phyloP scores from a whole-genome alignment of 2,113 vertebrate species.

The Struthio camelus region DNA sequence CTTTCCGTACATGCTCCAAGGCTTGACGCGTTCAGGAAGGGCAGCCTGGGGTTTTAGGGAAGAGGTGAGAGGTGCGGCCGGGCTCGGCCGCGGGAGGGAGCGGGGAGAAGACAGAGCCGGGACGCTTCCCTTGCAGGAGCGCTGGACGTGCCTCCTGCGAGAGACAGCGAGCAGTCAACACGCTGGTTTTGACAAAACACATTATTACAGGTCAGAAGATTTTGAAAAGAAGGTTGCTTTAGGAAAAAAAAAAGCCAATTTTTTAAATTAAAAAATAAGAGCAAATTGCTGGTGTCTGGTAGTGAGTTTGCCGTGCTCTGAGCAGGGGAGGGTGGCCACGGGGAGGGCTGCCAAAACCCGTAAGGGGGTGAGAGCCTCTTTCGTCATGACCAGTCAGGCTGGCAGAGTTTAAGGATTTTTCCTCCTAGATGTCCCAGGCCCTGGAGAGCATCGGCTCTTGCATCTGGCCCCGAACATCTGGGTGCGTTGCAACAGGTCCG shows the following conservation, averaged over 20 bases:
- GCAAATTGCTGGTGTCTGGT: not conserved
- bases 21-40: not conserved
- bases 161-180: not conserved
- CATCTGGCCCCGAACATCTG: not conserved
- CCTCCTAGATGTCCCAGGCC: not conserved
- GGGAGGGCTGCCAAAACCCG: not conserved
- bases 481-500: not conserved
- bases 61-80: not conserved
- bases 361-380: not conserved
- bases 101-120: not conserved
- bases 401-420: not conserved
- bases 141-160: not conserved
- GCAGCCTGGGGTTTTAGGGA: not conserved
- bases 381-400: not conserved
- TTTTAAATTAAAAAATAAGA: not conserved
- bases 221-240: not conserved
- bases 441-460: not conserved
- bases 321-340: too few species aligned
- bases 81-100: not conserved
- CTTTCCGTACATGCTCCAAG: not conserved
- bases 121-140: not conserved
- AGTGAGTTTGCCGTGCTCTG: not conserved
- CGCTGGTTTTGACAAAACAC: not conserved
- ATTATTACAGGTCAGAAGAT: not conserved
- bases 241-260: not conserved